Evolutionary conservation across 2,113 vertebrate genomes (phyloP), one percentile per base, ranked within the genome.

Genomic region (Eolophus roseicapilla): DNA sequence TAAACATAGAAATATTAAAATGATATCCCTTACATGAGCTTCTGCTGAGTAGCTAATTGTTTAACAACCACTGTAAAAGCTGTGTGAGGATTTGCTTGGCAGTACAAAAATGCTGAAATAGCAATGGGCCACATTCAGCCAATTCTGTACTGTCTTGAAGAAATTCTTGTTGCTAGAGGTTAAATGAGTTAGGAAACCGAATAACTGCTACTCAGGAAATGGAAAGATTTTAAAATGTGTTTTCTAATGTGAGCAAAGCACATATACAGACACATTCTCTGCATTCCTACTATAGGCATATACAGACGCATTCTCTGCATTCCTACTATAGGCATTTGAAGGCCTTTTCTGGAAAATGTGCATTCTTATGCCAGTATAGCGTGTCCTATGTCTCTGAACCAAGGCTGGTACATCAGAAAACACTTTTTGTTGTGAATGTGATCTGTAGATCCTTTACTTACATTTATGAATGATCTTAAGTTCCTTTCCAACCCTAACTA

Each of bases 11-110:
- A 78, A 74, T 63, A 60, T 50, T 83, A 53, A 81, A 91, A 91
- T 68, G 1, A 64, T 78, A 67, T 41, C 33, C 17, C 29, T 89
- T 59, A n/a, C 35, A 64, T 15, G 20, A 86, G 27, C 27, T 82
- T 92, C 74, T 89, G 55, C 74, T 84, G 82, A 90, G 57, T 64
- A 70, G 46, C 15, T 79, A 83, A 55, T 94, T 83, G 55, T 78
- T 91, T 55, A 86, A 69, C 64, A 88, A 47, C 47, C 47, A 21
- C 65, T 86, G 29, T 78, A 82, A 93, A 93, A 70, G 41, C 73
- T 33, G n/a, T 57, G 3, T 47, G 57, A 50, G 47, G 31, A 57
- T 88, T 92, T 94, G n/a, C n/a, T 73, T 82, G 67, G 85, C 37
- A 63, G 64, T 77, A 64, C 14, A 80, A 83, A 94, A 92, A 77